These are phyloP conservation scores for Abramis brama DNA, from an alignment of 2,113 vertebrate genomes.

Conservation along the genomic window DNA sequence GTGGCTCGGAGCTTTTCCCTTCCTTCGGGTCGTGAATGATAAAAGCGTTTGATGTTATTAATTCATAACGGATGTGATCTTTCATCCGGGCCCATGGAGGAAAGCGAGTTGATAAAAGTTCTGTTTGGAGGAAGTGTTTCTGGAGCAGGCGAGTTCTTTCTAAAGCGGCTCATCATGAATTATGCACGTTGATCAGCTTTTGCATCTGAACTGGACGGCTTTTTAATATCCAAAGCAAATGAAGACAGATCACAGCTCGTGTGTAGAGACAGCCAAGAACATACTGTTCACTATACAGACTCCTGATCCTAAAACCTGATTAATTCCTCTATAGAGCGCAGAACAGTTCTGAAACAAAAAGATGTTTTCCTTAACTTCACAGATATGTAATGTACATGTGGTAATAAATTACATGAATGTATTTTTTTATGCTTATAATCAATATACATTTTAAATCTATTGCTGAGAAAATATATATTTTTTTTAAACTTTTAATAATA, in stretches of 20 bases:
- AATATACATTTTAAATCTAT: neutral
- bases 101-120: slow-evolving; percentile 24
- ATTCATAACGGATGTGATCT: slow-evolving; percentile 45
- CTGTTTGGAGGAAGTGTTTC: slow-evolving; percentile 1
- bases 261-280: neutral
- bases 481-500: neutral
- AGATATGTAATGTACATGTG: neutral
- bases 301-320: neutral
- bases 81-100: slow-evolving; percentile 29
- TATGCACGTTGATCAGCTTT: neutral
- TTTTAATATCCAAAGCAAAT: neutral
- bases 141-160: neutral
- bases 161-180: slow-evolving; percentile 31
- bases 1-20: slow-evolving; percentile 49
- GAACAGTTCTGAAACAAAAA: neutral
- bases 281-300: neutral
- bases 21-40: slow-evolving; percentile 39
- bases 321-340: neutral
- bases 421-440: neutral
- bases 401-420: neutral
- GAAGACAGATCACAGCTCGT: neutral
- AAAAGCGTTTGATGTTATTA: slow-evolving; percentile 57
- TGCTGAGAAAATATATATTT: neutral
- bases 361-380: neutral
- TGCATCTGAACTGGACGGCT: neutral